These are phyloP conservation scores for Macrosiphum euphorbiae DNA, from an alignment of 2,888 invertebrate genomes.

Conservation along the genomic window DNA sequence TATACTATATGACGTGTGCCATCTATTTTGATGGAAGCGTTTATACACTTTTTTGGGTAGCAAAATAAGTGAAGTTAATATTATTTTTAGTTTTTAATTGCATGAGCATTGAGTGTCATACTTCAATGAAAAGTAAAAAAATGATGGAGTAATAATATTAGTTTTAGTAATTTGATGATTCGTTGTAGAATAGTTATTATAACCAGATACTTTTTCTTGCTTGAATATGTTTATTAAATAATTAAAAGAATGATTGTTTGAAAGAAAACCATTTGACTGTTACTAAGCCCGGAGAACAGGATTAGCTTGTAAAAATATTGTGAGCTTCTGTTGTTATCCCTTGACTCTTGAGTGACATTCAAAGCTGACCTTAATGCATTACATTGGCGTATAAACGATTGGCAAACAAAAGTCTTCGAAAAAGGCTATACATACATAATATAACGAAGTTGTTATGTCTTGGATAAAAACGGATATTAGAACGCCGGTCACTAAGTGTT, in stretches of 20 bases:
- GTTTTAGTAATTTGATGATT: background rate
- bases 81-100: no score
- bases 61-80: no score
- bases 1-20: no score
- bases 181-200: background rate
- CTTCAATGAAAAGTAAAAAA: background rate
- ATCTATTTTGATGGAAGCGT: no score
- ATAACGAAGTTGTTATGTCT: background rate
- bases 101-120: no score
- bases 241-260: background rate
- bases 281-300: no score
- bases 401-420: background rate
- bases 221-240: background rate
- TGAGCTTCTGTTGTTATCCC: background rate
- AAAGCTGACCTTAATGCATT: background rate
- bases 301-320: background rate
- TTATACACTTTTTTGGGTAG: no score
- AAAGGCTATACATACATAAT: background rate
- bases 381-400: background rate
- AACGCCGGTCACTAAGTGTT: background rate
- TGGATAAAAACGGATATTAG: background rate
- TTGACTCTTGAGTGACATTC: background rate
- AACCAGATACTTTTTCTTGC: background rate
- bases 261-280: background rate
- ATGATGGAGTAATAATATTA: background rate